A percentile compares a stretch with the other conserved stretches of the same genome.
These are phyloP conservation scores for Selene dorsalis DNA, from an alignment of 2,797 vertebrate genomes.

Conservation along the genomic window DNA sequence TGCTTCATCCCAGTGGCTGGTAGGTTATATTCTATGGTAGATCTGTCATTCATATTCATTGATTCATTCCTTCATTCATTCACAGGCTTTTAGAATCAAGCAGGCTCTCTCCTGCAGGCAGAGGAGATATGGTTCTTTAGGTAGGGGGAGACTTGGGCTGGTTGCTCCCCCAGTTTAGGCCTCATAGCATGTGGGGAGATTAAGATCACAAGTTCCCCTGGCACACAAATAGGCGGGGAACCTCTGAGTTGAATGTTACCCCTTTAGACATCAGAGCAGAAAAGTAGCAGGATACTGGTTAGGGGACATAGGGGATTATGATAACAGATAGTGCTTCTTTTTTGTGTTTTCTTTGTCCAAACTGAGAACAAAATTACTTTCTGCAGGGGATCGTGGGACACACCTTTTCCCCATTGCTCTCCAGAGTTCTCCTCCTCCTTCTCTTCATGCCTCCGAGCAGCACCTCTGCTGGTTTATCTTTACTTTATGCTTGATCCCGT, in stretches of 20 bases:
- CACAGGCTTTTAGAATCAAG: slow-evolving; percentile 76
- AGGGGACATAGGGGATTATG: slow-evolving; percentile 43
- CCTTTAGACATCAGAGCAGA: slow-evolving; percentile 71
- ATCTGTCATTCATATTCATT: slow-evolving; percentile 69
- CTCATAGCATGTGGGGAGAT: slow-evolving; percentile 56
- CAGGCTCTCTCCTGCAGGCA: slow-evolving; percentile 80
- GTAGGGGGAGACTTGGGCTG: slow-evolving; percentile 44
- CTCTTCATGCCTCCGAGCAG: slow-evolving; percentile 94
- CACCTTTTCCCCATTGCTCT: slow-evolving; percentile 9
- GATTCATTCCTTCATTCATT: slow-evolving; percentile 80
- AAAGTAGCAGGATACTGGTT: slow-evolving; percentile 42
- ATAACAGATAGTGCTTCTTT: slow-evolving; percentile 65
- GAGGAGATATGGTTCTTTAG: slow-evolving; percentile 74
- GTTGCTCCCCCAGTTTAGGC: slow-evolving; percentile 53
- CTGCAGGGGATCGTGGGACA: background rate
- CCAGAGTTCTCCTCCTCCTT: slow-evolving; percentile 1
- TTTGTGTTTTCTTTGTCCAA: slow-evolving; percentile 53
- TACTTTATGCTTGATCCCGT: slow-evolving; percentile 98
- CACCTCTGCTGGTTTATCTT: slow-evolving; percentile 99
- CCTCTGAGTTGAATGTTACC: slow-evolving; percentile 32
- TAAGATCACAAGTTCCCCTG: slow-evolving; percentile 45
- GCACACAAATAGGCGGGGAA: slow-evolving; percentile 44
- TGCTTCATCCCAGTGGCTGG: slow-evolving; percentile 64
- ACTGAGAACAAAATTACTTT: slow-evolving; percentile 33
- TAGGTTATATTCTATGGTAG: slow-evolving; percentile 61